Conservation (phyloP, 2,113 vertebrate genomes). For the Synodontis membranacea region DNA sequence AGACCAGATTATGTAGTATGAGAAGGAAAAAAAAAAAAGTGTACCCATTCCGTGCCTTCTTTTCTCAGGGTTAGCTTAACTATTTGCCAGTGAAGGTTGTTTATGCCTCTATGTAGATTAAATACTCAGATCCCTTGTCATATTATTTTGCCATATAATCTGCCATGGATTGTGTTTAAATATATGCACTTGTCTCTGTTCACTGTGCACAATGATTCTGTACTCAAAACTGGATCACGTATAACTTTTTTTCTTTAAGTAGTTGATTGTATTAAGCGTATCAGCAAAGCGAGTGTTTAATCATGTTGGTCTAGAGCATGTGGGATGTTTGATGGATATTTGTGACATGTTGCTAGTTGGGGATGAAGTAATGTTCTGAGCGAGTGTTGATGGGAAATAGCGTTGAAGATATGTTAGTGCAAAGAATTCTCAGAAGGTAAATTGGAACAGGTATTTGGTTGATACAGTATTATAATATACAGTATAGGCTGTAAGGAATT, state of each 20-base stretch:
- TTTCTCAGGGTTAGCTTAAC: conserved; percentile 49
- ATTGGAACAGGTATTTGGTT: background rate
- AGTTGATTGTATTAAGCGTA: background rate
- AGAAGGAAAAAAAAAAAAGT: background rate
- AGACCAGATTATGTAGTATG: conserved; percentile 17
- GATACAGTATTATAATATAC: background rate
- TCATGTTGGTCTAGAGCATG: background rate
- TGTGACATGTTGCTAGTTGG: background rate
- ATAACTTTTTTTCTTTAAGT: background rate
- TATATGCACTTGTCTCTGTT: background rate
- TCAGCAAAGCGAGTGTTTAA: background rate
- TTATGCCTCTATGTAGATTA: background rate
- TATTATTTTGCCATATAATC: background rate
- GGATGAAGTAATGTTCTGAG: background rate
- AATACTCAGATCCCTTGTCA: background rate
- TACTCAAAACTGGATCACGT: background rate
- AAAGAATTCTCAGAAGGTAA: background rate
- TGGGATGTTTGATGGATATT: conserved; percentile 7
- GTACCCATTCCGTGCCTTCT: background rate
- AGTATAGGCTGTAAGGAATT: background rate
- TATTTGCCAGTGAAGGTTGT: background rate
- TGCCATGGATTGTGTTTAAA: background rate
- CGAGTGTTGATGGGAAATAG: background rate
- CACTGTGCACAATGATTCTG: background rate
- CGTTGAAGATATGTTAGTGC: background rate